These are phyloP conservation scores for Molanna angustata DNA, from an alignment of 2,888 invertebrate genomes.

Conservation along the genomic window DNA sequence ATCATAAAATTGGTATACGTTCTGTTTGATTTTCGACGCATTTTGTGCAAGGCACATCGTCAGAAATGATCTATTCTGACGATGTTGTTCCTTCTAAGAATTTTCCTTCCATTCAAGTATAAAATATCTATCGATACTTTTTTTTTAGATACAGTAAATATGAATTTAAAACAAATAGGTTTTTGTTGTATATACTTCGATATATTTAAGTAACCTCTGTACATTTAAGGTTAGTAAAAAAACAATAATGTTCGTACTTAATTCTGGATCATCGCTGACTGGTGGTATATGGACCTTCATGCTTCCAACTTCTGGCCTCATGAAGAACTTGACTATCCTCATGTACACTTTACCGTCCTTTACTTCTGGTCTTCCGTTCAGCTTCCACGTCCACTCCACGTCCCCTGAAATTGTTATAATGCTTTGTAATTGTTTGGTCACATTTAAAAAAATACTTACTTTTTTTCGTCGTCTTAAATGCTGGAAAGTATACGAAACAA, in stretches of 20 bases:
- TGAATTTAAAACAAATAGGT: too few species aligned
- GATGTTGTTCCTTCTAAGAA: too few species aligned
- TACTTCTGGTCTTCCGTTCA: conserved; percentile 33
- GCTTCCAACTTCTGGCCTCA: conserved; percentile 61
- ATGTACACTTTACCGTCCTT: conserved; percentile 52
- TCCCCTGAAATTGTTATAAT: not conserved
- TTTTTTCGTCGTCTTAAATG: not conserved
- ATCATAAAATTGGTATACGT: too few species aligned
- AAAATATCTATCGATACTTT: too few species aligned
- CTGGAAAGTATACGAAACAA: not conserved
- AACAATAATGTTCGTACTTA: not conserved
- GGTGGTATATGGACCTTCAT: conserved; percentile 60
- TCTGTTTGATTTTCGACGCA: too few species aligned
- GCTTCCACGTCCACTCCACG: not conserved
- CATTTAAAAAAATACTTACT: not conserved
- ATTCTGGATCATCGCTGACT: conserved; percentile 39
- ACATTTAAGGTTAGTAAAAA: too few species aligned
- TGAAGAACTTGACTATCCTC: conserved; percentile 55
- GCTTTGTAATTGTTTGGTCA: not conserved
- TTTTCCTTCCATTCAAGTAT: too few species aligned
- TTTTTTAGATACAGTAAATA: too few species aligned
- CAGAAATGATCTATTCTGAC: too few species aligned
- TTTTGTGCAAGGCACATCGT: too few species aligned
- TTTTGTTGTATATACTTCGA: too few species aligned
- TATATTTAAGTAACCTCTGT: too few species aligned